These are phyloP conservation scores for Casuarius casuarius DNA, from an alignment of 2,113 vertebrate species.

Conservation along the genomic window DNA sequence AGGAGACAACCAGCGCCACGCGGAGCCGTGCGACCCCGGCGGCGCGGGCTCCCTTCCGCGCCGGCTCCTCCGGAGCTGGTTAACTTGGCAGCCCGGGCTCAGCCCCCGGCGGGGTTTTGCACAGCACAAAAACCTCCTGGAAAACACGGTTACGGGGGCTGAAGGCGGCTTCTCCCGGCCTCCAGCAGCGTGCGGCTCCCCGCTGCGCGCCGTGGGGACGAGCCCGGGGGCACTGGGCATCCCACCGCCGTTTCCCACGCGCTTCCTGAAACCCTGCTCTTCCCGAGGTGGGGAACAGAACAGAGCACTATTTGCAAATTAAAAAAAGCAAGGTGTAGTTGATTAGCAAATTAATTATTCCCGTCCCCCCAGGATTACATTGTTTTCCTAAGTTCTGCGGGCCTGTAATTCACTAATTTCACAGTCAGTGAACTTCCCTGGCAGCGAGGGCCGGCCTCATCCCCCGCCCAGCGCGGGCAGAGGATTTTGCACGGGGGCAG, in stretches of 20 bases:
- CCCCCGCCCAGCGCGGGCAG: neutral
- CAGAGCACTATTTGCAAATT: slow-evolving; percentile 42
- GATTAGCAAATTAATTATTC: slow-evolving; percentile 83
- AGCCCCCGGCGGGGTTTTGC: neutral
- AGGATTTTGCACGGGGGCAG: neutral
- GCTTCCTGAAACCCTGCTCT: neutral
- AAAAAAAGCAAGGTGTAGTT: slow-evolving; percentile 72
- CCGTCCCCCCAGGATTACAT: slow-evolving; percentile 77
- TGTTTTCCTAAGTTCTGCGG: slow-evolving; percentile 73
- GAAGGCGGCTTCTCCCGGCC: fast-evolving
- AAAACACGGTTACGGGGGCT: fast-evolving
- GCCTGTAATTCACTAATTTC: slow-evolving; percentile 73
- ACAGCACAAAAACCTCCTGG: neutral
- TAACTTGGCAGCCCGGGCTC: neutral
- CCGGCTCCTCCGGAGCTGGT: neutral
- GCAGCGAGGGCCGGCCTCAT: slow-evolving; percentile 41
- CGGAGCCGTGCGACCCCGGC: neutral
- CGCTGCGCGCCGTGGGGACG: too few species aligned
- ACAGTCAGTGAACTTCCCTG: slow-evolving; percentile 76
- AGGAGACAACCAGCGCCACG: neutral
- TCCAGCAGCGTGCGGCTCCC: too few species aligned
- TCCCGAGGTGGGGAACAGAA: slow-evolving; percentile 26
- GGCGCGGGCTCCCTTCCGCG: neutral
- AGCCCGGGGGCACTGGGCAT: too few species aligned
- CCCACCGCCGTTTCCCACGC: neutral